phyloP scores from a whole-genome alignment of 1,140 invertebrate genomes.

The Ips typographus region DNA sequence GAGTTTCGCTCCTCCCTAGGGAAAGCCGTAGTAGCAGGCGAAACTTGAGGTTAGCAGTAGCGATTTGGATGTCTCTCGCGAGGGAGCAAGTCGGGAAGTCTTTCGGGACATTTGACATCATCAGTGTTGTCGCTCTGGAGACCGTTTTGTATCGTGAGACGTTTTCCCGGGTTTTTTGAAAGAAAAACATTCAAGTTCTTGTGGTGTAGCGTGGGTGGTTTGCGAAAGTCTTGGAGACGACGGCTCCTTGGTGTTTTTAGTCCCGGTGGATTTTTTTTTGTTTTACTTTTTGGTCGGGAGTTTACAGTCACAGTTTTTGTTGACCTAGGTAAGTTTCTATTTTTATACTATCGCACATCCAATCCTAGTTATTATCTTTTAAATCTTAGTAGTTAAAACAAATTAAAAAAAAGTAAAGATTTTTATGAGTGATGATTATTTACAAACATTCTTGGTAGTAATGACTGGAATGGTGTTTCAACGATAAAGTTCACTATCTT shows the following conservation, averaged over 20 bases:
- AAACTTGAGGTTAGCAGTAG: conserved; percentile 47
- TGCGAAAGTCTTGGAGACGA: conserved; percentile 8
- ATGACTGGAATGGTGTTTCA: no score
- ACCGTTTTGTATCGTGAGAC: conserved; percentile 30
- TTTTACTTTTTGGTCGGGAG: conserved; percentile 31
- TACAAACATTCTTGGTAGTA: no score
- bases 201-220: conserved; percentile 26
- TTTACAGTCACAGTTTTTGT: conserved; percentile 9
- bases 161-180: conserved; percentile 4
- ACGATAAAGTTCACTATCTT: no score
- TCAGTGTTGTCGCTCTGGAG: conserved; percentile 31
- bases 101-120: conserved; percentile 35
- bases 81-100: conserved; percentile 40
- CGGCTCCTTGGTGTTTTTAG: conserved; percentile 11
- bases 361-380: no score
- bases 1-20: conserved; percentile 45
- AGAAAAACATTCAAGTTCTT: conserved; percentile 9
- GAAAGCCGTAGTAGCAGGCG: conserved; percentile 39
- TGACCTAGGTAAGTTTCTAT: conserved; percentile 24
- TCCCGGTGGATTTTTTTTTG: conserved; percentile 42
- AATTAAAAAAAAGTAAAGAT: no score
- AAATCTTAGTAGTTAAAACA: no score
- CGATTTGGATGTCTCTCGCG: conserved; percentile 48
- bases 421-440: no score
- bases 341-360: no score